Evolutionary conservation across 2,888 invertebrate genomes (phyloP).

Genomic region (Mayetiola destructor): DNA sequence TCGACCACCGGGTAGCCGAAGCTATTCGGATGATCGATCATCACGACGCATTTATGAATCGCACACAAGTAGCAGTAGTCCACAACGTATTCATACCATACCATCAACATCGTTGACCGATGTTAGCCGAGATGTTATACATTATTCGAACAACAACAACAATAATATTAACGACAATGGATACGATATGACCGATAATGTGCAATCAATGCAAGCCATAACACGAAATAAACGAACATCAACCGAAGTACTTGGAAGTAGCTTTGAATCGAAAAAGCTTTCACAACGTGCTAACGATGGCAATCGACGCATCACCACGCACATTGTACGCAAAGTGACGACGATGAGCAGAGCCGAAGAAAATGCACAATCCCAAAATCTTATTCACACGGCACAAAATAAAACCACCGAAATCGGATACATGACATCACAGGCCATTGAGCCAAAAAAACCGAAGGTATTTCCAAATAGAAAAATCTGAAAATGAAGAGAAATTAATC

Average conservation of each 20-base stretch:
- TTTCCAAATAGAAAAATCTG: too few species aligned
- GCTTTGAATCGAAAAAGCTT: conserved; percentile 69
- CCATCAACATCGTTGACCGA: conserved; percentile 15
- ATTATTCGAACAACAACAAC: conserved; percentile 24
- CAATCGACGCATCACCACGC: conserved; percentile 67
- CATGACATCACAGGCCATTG: conserved; percentile 42
- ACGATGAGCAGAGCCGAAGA: conserved; percentile 78
- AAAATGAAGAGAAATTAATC: too few species aligned
- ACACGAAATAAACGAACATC: conserved; percentile 68
- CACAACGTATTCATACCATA: conserved; percentile 26
- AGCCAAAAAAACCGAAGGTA: conserved; percentile 67
- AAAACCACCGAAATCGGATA: conserved; percentile 38
- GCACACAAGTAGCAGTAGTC: conserved; percentile 37
- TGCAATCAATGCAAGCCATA: conserved; percentile 50
- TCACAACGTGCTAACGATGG: conserved; percentile 66
- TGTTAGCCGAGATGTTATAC: conserved; percentile 34
- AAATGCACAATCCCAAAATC: conserved; percentile 54
- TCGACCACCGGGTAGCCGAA: conserved; percentile 25
- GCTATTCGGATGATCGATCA: conserved; percentile 37
- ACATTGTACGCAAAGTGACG: conserved; percentile 76
- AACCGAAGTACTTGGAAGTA: conserved; percentile 73
- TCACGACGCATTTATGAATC: conserved; percentile 20
- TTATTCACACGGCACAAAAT: conserved; percentile 39
- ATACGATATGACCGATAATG: conserved; percentile 17
- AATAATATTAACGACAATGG: conserved; percentile 3